phyloP scores from a whole-genome alignment of 2,888 invertebrate genomes.

The Limnephilus auricula region DNA sequence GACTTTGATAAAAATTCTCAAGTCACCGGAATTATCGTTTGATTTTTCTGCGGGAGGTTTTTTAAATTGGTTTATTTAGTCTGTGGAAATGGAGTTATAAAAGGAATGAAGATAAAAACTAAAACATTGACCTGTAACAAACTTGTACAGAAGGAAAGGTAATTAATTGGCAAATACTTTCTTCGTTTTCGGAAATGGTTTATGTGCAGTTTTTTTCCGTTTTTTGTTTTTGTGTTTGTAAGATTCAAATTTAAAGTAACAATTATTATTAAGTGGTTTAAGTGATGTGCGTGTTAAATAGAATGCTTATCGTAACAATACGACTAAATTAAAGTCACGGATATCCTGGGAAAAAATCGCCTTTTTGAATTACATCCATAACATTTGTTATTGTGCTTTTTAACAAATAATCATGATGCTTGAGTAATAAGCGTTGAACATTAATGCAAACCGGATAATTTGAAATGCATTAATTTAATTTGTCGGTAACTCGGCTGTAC shows the following conservation, averaged over 20 bases:
- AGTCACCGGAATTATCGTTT: background rate
- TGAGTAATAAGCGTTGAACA: background rate
- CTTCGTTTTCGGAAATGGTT: background rate
- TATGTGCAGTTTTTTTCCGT: background rate
- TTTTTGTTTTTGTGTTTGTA: too few relatives aligned
- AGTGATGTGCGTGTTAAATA: too few relatives aligned
- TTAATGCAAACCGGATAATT: background rate
- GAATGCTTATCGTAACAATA: too few relatives aligned
- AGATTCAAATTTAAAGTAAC: too few relatives aligned
- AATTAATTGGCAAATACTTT: background rate
- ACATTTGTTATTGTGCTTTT: background rate
- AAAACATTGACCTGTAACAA: constrained; percentile 58
- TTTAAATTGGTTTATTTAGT: background rate
- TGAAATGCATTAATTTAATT: too few relatives aligned
- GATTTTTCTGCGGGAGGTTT: background rate
- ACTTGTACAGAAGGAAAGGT: constrained; percentile 21
- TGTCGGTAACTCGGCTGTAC: too few relatives aligned
- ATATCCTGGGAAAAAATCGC: background rate
- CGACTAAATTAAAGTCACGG: too few relatives aligned
- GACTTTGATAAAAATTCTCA: background rate
- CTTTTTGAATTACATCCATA: background rate
- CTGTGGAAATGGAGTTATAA: constrained; percentile 28
- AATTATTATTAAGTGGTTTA: too few relatives aligned
- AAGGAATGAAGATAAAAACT: constrained; percentile 61
- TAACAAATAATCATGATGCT: background rate